Percentiles rank a stretch among this genome's conserved stretches.
These are phyloP conservation scores for Gambelia wislizenii DNA, from an alignment of 2,797 vertebrate species.

Conservation along the genomic window DNA sequence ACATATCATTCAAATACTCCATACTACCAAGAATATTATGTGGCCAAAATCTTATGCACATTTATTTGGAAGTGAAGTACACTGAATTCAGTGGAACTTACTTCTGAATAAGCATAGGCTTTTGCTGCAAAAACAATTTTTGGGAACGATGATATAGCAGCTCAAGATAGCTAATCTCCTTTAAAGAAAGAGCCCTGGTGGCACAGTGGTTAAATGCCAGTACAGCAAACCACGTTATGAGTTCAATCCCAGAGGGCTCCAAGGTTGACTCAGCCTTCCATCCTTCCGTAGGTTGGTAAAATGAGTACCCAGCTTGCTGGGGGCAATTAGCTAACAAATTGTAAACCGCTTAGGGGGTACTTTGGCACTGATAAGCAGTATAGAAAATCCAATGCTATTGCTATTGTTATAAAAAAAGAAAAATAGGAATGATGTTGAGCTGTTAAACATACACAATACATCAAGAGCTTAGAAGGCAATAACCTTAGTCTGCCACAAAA, in stretches of 20 bases:
- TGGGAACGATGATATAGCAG: neutral
- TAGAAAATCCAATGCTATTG: too few species aligned
- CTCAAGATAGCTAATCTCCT: slow-evolving; percentile 30
- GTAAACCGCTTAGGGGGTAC: too few species aligned
- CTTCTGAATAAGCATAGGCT: neutral
- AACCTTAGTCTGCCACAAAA: neutral
- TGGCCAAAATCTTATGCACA: neutral
- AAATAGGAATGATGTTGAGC: slow-evolving; percentile 7
- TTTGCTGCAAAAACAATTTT: neutral
- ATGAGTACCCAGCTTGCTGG: too few species aligned
- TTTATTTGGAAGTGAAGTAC: neutral
- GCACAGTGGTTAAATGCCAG: too few species aligned
- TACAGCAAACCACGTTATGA: too few species aligned
- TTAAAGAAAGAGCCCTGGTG: slow-evolving; percentile 4
- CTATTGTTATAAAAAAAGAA: too few species aligned
- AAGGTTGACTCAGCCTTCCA: too few species aligned
- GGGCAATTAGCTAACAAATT: too few species aligned
- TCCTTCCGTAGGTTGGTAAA: too few species aligned
- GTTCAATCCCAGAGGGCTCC: too few species aligned
- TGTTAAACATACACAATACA: slow-evolving; percentile 21
- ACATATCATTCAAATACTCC: neutral
- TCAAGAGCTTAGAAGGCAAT: neutral
- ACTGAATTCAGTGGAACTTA: neutral
- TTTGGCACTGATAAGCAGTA: too few species aligned
- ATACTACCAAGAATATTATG: neutral